Conservation (phyloP, 2,113 vertebrate genomes). For the Sorex fumeus region DNA sequence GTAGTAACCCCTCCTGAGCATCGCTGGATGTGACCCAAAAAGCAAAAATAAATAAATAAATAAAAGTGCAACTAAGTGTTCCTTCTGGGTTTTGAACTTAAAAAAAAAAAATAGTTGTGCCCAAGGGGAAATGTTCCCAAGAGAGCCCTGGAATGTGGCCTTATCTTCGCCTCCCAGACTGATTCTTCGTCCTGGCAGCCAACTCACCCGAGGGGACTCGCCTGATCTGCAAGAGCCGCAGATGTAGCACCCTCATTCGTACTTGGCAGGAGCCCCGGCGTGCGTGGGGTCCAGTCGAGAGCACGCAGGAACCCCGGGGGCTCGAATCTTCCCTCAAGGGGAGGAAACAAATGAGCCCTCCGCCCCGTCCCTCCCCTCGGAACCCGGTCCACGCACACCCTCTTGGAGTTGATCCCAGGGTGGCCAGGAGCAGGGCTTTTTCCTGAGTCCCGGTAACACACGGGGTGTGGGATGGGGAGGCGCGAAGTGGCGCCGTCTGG, state of each 20-base stretch:
- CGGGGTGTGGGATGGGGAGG: not conserved
- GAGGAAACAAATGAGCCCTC: slow-evolving; percentile 63
- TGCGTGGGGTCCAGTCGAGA: slow-evolving; percentile 76
- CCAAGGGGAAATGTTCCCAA: slow-evolving; percentile 56
- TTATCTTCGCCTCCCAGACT: slow-evolving; percentile 67
- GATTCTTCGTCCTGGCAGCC: slow-evolving; percentile 65
- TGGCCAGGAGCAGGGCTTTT: not conserved
- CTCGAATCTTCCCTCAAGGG: slow-evolving; percentile 72
- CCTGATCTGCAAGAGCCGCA: slow-evolving; percentile 71
- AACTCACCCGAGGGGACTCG: slow-evolving; percentile 60
- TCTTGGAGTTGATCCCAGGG: not conserved
- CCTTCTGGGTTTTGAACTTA: slow-evolving; percentile 9
- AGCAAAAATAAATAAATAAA: too few species aligned
- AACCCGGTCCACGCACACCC: not conserved
- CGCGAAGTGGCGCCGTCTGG: not conserved
- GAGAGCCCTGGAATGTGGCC: slow-evolving; percentile 31
- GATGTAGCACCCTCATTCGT: slow-evolving; percentile 85
- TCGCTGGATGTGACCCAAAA: too few species aligned
- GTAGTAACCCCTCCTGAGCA: too few species aligned
- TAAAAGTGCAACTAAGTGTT: not conserved
- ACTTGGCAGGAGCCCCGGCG: slow-evolving; percentile 81
- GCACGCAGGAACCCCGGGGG: slow-evolving; percentile 78
- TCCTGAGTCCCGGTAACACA: slow-evolving; percentile 38
- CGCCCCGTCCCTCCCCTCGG: not conserved
- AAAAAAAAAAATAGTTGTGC: not conserved